Conservation (phyloP, 2,797 vertebrate species). For the Myiotriccus ornatus region DNA sequence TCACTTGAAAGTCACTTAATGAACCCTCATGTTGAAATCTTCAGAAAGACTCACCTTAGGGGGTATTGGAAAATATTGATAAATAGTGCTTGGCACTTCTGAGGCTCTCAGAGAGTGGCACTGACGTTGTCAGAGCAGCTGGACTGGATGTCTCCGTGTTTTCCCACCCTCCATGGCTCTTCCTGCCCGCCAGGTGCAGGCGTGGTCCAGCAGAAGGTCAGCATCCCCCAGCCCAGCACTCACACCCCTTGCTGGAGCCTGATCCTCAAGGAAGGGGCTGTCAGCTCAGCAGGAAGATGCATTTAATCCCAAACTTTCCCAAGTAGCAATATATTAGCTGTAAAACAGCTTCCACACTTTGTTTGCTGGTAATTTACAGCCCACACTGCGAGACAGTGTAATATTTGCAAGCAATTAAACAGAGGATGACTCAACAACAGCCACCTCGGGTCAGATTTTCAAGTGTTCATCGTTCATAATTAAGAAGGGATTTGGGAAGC, state of each 20-base stretch:
- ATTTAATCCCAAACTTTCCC: neutral
- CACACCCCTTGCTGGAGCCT: neutral
- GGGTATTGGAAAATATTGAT: slow-evolving; percentile 49
- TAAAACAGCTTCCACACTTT: slow-evolving; percentile 33
- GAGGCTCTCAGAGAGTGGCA: neutral
- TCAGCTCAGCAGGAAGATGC: neutral
- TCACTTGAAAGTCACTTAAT: slow-evolving; percentile 33
- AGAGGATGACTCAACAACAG: slow-evolving; percentile 44
- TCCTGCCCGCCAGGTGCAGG: neutral
- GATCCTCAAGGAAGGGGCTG: neutral
- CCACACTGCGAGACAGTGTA: slow-evolving; percentile 31
- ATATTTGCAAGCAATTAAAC: slow-evolving; percentile 58
- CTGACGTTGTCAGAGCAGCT: neutral
- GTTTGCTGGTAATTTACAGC: slow-evolving; percentile 54
- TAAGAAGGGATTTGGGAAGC: neutral
- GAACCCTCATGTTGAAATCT: slow-evolving; percentile 37
- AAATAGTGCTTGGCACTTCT: slow-evolving; percentile 18
- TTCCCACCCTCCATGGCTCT: neutral
- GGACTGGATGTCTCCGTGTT: neutral
- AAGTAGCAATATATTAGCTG: slow-evolving; percentile 4
- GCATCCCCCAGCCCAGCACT: neutral
- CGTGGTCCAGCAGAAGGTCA: neutral
- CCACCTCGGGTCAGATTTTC: slow-evolving; percentile 24
- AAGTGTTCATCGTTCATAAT: neutral
- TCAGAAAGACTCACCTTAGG: slow-evolving; percentile 26